Percentiles rank a stretch among this genome's conserved stretches.
Evolutionary conservation across 1,140 invertebrate species (phyloP).

Genomic region (Drosophila ercepeae): DNA sequence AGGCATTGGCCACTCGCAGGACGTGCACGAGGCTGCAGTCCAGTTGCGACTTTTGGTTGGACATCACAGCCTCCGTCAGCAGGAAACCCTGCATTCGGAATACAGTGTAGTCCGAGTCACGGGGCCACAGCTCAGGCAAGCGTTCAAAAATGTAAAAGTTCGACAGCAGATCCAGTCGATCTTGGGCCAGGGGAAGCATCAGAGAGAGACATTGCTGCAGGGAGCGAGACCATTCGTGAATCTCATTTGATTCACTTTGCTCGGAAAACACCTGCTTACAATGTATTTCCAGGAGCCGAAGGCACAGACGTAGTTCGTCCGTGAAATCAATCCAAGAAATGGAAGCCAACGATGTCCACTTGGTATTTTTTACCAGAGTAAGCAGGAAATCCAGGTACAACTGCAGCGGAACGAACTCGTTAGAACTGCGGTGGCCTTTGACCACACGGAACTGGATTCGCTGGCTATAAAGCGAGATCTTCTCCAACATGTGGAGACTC

Average conservation of each 20-base stretch:
- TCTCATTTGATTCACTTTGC: neutral
- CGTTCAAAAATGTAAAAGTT: conserved; percentile 83
- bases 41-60: conserved; percentile 3
- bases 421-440: conserved; percentile 3
- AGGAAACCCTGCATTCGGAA: conserved; percentile 61
- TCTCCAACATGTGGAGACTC: conserved; percentile 52
- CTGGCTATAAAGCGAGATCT: conserved; percentile 27
- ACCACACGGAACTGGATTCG: conserved; percentile 30
- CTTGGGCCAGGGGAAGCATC: conserved; percentile 81
- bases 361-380: conserved; percentile 49
- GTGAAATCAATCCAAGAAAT: conserved; percentile 48
- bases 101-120: conserved; percentile 34
- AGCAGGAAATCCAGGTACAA: conserved; percentile 65
- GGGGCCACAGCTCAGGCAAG: conserved; percentile 26
- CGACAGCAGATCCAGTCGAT: conserved; percentile 85
- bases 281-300: conserved; percentile 46
- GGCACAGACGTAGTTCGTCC: conserved; percentile 49
- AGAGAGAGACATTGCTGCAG: conserved; percentile 73
- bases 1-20: conserved; percentile 58
- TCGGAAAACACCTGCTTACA: conserved; percentile 27
- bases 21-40: conserved; percentile 46
- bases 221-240: conserved; percentile 55
- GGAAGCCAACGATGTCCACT: conserved; percentile 30
- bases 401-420: conserved; percentile 53
- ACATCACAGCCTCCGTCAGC: conserved; percentile 56